Percentiles rank a stretch among this genome's conserved stretches.
These are phyloP conservation scores for Cuculus canorus DNA, from an alignment of 2,797 vertebrate genomes.

Conservation along the genomic window DNA sequence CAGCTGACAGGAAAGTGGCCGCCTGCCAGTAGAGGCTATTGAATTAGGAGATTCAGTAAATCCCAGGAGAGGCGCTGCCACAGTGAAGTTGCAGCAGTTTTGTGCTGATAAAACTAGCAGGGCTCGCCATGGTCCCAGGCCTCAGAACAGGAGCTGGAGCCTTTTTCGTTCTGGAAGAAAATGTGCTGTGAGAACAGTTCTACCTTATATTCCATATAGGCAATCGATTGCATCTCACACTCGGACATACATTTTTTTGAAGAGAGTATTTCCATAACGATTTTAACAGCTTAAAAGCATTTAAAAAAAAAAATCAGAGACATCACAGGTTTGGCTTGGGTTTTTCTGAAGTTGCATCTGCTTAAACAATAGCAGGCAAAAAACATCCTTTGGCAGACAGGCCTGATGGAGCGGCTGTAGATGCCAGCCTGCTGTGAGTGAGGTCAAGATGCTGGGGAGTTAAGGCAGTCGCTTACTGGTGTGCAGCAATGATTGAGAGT, in stretches of 20 bases:
- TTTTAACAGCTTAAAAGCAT: not conserved
- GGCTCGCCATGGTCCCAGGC: not conserved
- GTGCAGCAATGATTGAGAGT: not conserved
- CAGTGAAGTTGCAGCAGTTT: conserved; percentile 34
- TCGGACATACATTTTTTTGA: not conserved
- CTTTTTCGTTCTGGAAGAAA: conserved; percentile 30
- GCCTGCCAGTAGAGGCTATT: conserved; percentile 13
- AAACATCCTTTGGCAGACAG: not conserved
- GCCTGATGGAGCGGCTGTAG: not conserved
- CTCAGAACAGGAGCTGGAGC: not conserved
- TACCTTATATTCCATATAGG: not conserved
- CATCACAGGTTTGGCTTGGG: not conserved
- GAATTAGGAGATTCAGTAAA: not conserved
- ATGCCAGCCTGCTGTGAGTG: not conserved
- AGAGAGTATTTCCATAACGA: not conserved
- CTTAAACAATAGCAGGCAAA: not conserved
- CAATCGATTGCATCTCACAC: not conserved
- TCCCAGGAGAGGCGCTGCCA: conserved; percentile 4
- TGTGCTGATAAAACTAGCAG: conserved; percentile 19
- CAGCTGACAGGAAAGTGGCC: not conserved
- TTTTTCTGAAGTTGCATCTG: not conserved
- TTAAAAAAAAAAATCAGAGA: not conserved
- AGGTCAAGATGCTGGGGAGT: not conserved
- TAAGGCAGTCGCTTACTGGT: not conserved
- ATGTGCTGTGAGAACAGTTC: not conserved